A percentile compares a stretch with the other conserved stretches of the same genome.
phyloP scores from a whole-genome alignment of 2,888 invertebrate genomes.

The Melanargia galathea region DNA sequence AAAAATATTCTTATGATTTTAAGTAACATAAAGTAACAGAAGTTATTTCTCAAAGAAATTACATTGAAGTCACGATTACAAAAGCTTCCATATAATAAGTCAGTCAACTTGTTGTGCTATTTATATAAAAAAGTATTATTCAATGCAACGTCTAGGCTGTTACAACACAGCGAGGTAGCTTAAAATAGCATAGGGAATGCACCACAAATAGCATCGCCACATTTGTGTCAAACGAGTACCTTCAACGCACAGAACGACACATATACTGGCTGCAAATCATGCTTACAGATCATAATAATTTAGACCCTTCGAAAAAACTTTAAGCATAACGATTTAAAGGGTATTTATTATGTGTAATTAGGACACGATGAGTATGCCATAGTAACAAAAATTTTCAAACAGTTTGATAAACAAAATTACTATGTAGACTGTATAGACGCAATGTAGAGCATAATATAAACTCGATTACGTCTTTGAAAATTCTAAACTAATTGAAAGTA shows the following conservation, averaged over 20 bases:
- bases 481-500: background rate
- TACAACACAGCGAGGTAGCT: constrained; percentile 10
- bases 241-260: background rate
- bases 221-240: constrained; percentile 15
- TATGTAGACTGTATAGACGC: too few relatives aligned
- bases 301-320: background rate
- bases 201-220: constrained; percentile 34
- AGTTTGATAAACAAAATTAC: too few relatives aligned
- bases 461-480: background rate
- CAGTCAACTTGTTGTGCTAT: constrained; percentile 6
- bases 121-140: constrained; percentile 9
- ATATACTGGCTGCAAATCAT: background rate
- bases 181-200: constrained; percentile 33
- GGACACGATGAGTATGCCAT: too few relatives aligned
- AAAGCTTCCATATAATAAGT: background rate
- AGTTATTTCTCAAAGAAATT: too few relatives aligned
- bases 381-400: too few relatives aligned
- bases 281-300: background rate
- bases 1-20: too few relatives aligned
- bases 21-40: background rate
- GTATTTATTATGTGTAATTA: too few relatives aligned
- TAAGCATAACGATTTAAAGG: background rate
- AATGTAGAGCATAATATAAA: background rate
- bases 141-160: background rate
- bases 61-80: background rate